phyloP scores from a whole-genome alignment of 2,113 vertebrate species.

The Vicugna pacos region DNA sequence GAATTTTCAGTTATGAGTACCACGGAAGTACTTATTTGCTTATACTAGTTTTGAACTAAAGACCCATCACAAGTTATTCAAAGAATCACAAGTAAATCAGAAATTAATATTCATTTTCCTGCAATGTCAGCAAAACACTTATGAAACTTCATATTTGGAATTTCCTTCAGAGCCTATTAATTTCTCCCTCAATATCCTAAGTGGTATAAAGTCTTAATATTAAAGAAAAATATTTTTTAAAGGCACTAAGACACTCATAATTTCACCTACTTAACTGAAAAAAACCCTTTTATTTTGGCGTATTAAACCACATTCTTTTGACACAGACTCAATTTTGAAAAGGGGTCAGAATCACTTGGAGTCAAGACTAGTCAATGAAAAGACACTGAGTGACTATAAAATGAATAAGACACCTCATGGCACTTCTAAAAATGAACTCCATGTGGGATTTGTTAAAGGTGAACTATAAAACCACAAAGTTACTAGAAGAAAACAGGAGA shows the following conservation, averaged over 20 bases:
- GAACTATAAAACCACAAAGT: background rate
- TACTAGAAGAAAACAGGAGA: background rate
- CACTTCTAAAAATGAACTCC: background rate
- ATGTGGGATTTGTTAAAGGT: background rate
- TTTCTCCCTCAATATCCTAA: background rate
- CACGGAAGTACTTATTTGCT: background rate
- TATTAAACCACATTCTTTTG: background rate
- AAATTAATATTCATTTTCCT: slow-evolving; percentile 13
- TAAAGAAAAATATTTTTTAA: slow-evolving; percentile 30
- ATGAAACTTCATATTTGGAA: background rate
- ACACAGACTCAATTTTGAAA: background rate
- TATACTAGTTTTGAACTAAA: slow-evolving; percentile 11
- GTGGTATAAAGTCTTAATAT: background rate
- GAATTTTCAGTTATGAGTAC: background rate
- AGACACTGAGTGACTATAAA: background rate
- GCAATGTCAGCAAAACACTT: background rate
- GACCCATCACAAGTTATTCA: background rate
- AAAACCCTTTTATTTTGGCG: background rate
- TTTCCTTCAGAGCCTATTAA: background rate
- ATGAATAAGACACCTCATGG: background rate
- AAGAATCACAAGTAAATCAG: slow-evolving; percentile 9
- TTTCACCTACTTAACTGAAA: background rate
- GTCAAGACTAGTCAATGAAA: background rate
- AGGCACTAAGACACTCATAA: background rate
- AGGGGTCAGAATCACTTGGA: background rate